Conservation (phyloP, 1,140 invertebrate species). For the Apis florea region DNA sequence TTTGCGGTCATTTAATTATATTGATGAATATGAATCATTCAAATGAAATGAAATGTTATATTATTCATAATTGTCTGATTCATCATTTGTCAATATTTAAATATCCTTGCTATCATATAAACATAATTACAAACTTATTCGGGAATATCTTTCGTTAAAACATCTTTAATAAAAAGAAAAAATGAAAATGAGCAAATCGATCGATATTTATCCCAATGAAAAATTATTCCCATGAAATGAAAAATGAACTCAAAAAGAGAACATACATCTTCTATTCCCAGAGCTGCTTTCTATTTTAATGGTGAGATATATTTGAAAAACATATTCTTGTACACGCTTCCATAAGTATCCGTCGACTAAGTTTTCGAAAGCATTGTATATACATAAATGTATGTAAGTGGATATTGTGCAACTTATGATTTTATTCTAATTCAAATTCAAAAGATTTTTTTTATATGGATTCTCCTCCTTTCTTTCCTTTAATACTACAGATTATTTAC, state of each 20-base stretch:
- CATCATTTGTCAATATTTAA: not conserved
- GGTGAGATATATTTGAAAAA: slow-evolving; percentile 51
- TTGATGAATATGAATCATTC: slow-evolving; percentile 19
- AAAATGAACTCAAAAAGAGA: slow-evolving; percentile 1
- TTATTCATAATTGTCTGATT: slow-evolving; percentile 4
- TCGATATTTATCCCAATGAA: not conserved
- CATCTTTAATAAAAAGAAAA: not conserved
- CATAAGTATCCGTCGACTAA: slow-evolving; percentile 29
- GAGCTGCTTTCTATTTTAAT: slow-evolving; percentile 51
- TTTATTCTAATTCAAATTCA: slow-evolving; percentile 24
- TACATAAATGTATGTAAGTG: slow-evolving; percentile 19
- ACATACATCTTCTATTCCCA: slow-evolving; percentile 21
- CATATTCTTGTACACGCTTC: slow-evolving; percentile 55
- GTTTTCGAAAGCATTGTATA: slow-evolving; percentile 30
- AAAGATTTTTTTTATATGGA: not conserved
- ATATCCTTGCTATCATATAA: not conserved
- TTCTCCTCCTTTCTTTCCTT: not conserved
- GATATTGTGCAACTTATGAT: slow-evolving; percentile 23
- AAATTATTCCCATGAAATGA: slow-evolving; percentile 10
- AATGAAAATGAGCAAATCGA: not conserved
- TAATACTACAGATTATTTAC: slow-evolving; percentile 10
- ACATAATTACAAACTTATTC: not conserved
- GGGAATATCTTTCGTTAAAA: slow-evolving; percentile 31
- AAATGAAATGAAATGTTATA: not conserved
- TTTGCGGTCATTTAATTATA: slow-evolving; percentile 7